Evolutionary conservation across 2,113 vertebrate species (phyloP).

Genomic region (Orthonyx spaldingii): DNA sequence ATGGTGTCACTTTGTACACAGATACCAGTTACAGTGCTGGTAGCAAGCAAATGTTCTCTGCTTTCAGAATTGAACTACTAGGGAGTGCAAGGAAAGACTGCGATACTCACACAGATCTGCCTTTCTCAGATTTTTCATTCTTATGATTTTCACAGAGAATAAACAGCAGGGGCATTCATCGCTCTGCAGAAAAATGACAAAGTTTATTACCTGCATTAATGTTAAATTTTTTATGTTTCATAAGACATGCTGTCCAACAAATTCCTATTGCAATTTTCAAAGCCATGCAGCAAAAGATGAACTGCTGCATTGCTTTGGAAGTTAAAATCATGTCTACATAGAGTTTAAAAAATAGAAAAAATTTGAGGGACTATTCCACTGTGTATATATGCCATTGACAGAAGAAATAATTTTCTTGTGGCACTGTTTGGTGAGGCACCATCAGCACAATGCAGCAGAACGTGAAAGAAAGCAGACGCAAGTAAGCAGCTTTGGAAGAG

Average conservation of each 20-base stretch:
- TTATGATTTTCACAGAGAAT: constrained; percentile 39
- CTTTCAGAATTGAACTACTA: neutral
- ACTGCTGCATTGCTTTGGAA: neutral
- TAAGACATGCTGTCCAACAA: neutral
- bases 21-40: neutral
- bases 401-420: neutral
- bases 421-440: neutral
- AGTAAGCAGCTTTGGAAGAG: neutral
- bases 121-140: constrained; percentile 56
- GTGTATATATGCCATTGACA: neutral
- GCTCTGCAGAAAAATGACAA: neutral
- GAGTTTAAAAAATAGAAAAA: neutral
- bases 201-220: neutral
- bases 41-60: neutral
- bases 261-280: neutral
- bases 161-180: constrained; percentile 39
- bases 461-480: neutral
- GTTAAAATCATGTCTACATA: neutral
- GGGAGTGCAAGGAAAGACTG: neutral
- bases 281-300: neutral
- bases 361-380: neutral
- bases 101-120: constrained; percentile 34
- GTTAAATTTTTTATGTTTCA: neutral
- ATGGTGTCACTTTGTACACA: neutral
- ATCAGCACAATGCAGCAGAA: neutral